phyloP scores from a whole-genome alignment of 2,113 vertebrate species.

The Phalacrocorax carbo region DNA sequence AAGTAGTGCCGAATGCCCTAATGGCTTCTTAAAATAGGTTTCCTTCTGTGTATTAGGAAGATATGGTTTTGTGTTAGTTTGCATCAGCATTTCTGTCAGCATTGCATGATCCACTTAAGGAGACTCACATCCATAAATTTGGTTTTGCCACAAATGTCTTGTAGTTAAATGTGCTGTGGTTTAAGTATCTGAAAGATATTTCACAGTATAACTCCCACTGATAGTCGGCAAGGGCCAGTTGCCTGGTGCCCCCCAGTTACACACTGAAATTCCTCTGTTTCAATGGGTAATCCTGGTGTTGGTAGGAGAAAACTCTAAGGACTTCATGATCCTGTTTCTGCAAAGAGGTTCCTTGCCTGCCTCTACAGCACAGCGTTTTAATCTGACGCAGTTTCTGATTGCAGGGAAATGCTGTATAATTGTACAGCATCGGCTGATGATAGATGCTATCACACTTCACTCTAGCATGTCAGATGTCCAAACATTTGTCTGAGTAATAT shows the following conservation, averaged over 20 bases:
- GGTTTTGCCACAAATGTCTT: background rate
- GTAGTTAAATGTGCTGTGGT: background rate
- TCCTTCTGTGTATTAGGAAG: background rate
- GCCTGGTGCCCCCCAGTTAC: no score
- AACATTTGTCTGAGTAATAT: conserved; percentile 7
- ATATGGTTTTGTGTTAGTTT: background rate
- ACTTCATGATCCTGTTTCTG: background rate
- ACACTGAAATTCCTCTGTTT: background rate
- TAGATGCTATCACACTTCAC: background rate
- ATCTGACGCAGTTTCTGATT: background rate
- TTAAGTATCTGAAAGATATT: background rate
- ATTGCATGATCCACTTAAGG: background rate
- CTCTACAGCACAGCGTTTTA: background rate
- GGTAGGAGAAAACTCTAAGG: background rate
- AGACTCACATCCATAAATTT: background rate
- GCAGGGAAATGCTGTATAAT: background rate
- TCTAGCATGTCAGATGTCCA: background rate
- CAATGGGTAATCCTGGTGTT: background rate
- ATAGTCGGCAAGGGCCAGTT: background rate
- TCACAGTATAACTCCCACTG: background rate
- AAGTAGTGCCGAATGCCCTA: background rate
- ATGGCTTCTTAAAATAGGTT: background rate
- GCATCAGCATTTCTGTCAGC: background rate
- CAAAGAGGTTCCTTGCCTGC: background rate
- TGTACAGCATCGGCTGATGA: background rate